Evolutionary conservation across 2,888 invertebrate genomes (phyloP).

Genomic region (Strigamia transsilvanica): DNA sequence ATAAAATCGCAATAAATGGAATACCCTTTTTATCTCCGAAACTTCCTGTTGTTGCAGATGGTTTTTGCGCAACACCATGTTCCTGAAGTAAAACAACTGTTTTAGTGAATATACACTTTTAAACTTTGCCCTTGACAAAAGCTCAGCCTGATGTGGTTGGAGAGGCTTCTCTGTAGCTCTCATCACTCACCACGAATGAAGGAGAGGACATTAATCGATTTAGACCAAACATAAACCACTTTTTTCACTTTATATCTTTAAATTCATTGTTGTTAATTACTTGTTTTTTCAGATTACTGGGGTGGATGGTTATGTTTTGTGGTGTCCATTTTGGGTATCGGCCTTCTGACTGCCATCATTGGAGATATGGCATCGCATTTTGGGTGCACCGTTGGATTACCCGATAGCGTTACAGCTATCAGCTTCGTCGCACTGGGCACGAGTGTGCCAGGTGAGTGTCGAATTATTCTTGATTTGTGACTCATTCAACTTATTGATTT

Average conservation of each 20-base stretch:
- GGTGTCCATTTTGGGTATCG: slow-evolving; percentile 90
- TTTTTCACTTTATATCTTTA: slow-evolving; percentile 12
- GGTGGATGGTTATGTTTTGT: slow-evolving; percentile 96
- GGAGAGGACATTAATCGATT: neutral
- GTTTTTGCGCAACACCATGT: no score
- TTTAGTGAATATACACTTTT: no score
- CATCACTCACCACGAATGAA: neutral
- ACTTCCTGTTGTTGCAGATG: no score
- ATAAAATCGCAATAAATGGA: no score
- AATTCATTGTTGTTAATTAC: slow-evolving; percentile 16
- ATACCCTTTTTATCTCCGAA: no score
- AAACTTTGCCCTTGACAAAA: neutral
- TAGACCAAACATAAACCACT: neutral
- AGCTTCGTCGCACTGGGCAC: slow-evolving; percentile 98
- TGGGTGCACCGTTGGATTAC: slow-evolving; percentile 95
- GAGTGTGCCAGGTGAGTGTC: slow-evolving; percentile 88
- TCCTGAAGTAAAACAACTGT: no score
- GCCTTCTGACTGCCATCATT: slow-evolving; percentile 92
- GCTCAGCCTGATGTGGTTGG: neutral
- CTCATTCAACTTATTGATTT: neutral
- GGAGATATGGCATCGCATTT: slow-evolving; percentile 98
- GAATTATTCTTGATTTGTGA: neutral
- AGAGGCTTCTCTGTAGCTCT: neutral
- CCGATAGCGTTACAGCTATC: slow-evolving; percentile 97
- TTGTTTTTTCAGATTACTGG: slow-evolving; percentile 76